Evolutionary conservation across 2,888 invertebrate genomes (phyloP).

Genomic region (Limulus polyphemus): DNA sequence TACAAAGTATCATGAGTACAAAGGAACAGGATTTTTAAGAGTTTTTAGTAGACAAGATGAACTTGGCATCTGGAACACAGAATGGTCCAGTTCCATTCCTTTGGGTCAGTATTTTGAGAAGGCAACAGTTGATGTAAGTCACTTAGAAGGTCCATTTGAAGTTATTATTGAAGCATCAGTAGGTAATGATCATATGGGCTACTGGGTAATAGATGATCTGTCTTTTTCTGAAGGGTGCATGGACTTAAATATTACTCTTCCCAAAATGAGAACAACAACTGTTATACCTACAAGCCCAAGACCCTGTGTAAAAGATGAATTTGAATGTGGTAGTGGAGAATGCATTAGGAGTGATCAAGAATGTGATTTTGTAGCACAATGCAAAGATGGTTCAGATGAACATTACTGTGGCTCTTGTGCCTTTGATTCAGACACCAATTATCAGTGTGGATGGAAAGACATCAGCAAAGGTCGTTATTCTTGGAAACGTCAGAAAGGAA

Average conservation of each 20-base stretch:
- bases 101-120: slow-evolving; percentile 21
- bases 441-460: slow-evolving; percentile 21
- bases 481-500: slow-evolving; percentile 17
- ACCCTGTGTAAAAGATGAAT: slow-evolving; percentile 9
- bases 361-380: slow-evolving; percentile 23
- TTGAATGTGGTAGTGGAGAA: slow-evolving; percentile 6
- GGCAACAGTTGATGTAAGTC: slow-evolving; percentile 9
- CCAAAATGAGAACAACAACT: slow-evolving; percentile 1
- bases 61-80: slow-evolving; percentile 9
- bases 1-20: slow-evolving; percentile 13
- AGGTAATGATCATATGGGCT: slow-evolving; percentile 1
- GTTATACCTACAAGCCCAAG: slow-evolving; percentile 7
- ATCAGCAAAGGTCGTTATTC: slow-evolving; percentile 4
- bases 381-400: slow-evolving; percentile 21
- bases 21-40: slow-evolving; percentile 11
- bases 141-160: slow-evolving; percentile 16
- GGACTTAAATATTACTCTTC: slow-evolving; percentile 10
- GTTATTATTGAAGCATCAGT: slow-evolving; percentile 19
- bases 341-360: slow-evolving; percentile 13
- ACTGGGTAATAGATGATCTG: slow-evolving; percentile 24
- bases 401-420: slow-evolving; percentile 17
- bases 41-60: slow-evolving; percentile 15
- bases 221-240: slow-evolving; percentile 21
- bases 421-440: slow-evolving; percentile 16
- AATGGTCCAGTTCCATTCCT: slow-evolving; percentile 5